Conservation (phyloP, 2,113 vertebrate genomes). For the Forbesichthys papilliferus region DNA sequence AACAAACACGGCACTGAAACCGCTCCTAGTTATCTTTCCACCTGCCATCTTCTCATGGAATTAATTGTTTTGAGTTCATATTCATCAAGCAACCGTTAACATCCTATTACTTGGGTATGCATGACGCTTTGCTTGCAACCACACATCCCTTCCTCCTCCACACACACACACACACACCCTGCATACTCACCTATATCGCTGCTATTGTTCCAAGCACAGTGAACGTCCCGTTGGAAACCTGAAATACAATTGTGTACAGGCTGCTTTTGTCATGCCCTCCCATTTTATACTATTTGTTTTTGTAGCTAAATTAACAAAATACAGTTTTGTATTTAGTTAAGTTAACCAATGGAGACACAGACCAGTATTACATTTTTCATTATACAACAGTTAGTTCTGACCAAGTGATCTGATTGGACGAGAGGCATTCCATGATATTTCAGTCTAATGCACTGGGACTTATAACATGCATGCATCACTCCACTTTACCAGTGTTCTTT, state of each 20-base stretch:
- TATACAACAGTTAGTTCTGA: too few species aligned
- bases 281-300: conserved; percentile 25
- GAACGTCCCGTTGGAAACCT: conserved; percentile 30
- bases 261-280: conserved; percentile 24
- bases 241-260: conserved; percentile 49
- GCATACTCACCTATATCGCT: neutral
- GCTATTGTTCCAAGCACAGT: conserved; percentile 16
- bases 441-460: too few species aligned
- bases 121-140: conserved; percentile 29
- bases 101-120: conserved; percentile 39
- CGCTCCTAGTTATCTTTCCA: conserved; percentile 2
- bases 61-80: conserved; percentile 12
- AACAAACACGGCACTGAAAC: conserved; percentile 12
- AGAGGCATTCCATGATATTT: too few species aligned
- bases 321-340: too few species aligned
- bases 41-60: conserved; percentile 7
- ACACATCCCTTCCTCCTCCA: conserved; percentile 22
- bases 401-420: too few species aligned
- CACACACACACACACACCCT: conserved; percentile 10
- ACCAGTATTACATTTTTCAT: too few species aligned
- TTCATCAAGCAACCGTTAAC: conserved; percentile 32
- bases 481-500: too few species aligned
- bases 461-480: too few species aligned
- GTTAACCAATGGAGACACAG: too few species aligned
- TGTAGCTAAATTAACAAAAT: neutral